Evolutionary conservation across 2,888 invertebrate genomes (phyloP), one percentile per base, ranked within the genome.

Genomic region (Plebejus melissa): DNA sequence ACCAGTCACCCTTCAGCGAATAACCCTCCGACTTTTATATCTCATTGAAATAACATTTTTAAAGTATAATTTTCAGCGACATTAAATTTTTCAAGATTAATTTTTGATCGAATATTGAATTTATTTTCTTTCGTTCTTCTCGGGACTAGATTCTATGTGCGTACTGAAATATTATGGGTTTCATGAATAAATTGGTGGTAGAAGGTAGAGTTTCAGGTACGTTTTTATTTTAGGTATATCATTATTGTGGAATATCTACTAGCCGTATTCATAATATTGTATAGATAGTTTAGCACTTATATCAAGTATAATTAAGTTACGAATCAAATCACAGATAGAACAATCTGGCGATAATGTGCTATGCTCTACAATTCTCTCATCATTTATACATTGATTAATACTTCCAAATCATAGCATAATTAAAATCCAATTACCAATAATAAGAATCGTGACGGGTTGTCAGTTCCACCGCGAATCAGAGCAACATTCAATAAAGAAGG

Each of bases 1-100:
- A 89, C 89, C 84, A 89, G 90, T 89, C 90, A 88, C 89, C 88
- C 89, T 88, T 88, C 85, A 86, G 85, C 86, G 79, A 79, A 80
- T 79, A 78, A 79, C 82, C 79, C 79, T 78, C 78, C 78, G 69
- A 77, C 75, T 78, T 78, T 72, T 72, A 72, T 54, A 72, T 72
- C 72, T 32, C 72, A 72, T 32, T 72, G 32, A 72, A 72, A 72
- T 50, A 50, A 72, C 72, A 72, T 72, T 72, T 54, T 50, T 54
- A 50, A 72, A 72, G 50, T 36, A 16, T 72, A 50, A 72, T 72
- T 72, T 72, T 72, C 72, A 72, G 72, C 54, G 28, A 72, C 72
- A 72, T 72, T 16, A 71, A 41, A 50, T 72, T 72, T 71, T 54
- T 50, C 32, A 32, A 54, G 54, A 72, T 54, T 72, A 16, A 72